Evolutionary conservation across 1,140 invertebrate species (phyloP), one percentile per base, ranked within the genome.

Genomic region (Drosophila serrata): DNA sequence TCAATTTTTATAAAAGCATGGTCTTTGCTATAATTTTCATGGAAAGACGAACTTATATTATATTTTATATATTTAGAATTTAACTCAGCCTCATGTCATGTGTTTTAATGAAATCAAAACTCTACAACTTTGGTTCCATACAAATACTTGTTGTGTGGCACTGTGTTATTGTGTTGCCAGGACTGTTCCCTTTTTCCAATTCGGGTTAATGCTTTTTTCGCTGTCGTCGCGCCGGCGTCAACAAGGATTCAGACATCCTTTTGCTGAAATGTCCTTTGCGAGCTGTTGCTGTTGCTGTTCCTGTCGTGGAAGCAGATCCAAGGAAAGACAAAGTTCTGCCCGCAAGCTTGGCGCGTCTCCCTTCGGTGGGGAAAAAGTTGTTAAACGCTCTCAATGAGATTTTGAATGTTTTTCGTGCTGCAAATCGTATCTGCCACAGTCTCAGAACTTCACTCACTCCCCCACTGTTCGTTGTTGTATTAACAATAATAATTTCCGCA

Each of bases 171-270:
- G 35, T 60, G 35, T 60, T 62, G 46, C 53, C 17, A 56, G 37
- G 31, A 39, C 33, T 63, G 12, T 29, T 64, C 63, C 43, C 43
- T 76, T 39, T 48, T 76, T 78, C 57, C 84, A 81, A 88, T 88
- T 88, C 84, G 84, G 84, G 84, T 88, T 88, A 88, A 90, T 90
- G 84, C 84, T 80, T 88, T 90, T 87, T 88, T 90, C 75, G 79
- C 82, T 78, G 84, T 87, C 81, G 85, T 88, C 85, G 72, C 63
- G 64, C 43, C 56, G 82, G 75, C 82, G 77, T 67, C 82, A 74
- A 58, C 76, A 68, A 74, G 43, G 49, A 68, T 43, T 48, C 82
- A 42, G 51, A 35, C 53, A 31, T 53, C 39, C 67, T 61, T 17
- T 48, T 51, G n/a, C 46, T 19, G 22, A 39, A 31, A 35, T 56